phyloP scores from a whole-genome alignment of 2,113 vertebrate species.

The Rattus rattus region DNA sequence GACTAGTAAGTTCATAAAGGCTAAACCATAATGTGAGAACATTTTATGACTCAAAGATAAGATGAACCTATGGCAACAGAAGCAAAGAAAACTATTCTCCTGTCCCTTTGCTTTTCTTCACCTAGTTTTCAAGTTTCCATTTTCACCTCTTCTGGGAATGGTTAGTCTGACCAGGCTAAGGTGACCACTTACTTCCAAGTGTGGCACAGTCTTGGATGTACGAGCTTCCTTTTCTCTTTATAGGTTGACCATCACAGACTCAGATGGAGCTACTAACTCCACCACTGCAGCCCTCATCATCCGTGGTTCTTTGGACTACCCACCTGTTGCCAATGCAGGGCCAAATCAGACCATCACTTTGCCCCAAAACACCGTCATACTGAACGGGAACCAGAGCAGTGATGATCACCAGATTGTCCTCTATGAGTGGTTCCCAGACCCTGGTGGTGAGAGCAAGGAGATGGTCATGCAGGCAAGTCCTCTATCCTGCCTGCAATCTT shows the following conservation, averaged over 20 bases:
- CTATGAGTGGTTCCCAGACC: slow-evolving; percentile 88
- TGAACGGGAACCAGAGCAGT: slow-evolving; percentile 90
- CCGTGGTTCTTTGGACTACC: slow-evolving; percentile 82
- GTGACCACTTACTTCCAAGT: background rate
- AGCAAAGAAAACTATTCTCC: background rate
- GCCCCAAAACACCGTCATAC: slow-evolving; percentile 85
- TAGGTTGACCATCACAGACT: slow-evolving; percentile 89
- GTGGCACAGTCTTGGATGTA: background rate
- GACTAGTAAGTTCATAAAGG: background rate
- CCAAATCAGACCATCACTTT: slow-evolving; percentile 88
- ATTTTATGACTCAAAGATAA: background rate
- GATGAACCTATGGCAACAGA: background rate
- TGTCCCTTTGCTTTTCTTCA: background rate
- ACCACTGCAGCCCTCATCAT: slow-evolving; percentile 85
- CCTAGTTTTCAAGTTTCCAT: background rate
- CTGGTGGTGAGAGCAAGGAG: slow-evolving; percentile 86
- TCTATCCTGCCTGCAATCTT: background rate
- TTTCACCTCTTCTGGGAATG: background rate
- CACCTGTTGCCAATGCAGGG: slow-evolving; percentile 85
- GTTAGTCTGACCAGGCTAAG: background rate
- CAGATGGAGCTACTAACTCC: slow-evolving; percentile 87
- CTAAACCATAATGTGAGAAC: background rate
- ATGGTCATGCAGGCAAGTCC: slow-evolving; percentile 87
- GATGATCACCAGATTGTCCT: slow-evolving; percentile 88
- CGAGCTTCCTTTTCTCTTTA: slow-evolving; percentile 47